These are phyloP conservation scores for Hemaris fuciformis DNA, from an alignment of 2,888 invertebrate genomes.

Conservation along the genomic window DNA sequence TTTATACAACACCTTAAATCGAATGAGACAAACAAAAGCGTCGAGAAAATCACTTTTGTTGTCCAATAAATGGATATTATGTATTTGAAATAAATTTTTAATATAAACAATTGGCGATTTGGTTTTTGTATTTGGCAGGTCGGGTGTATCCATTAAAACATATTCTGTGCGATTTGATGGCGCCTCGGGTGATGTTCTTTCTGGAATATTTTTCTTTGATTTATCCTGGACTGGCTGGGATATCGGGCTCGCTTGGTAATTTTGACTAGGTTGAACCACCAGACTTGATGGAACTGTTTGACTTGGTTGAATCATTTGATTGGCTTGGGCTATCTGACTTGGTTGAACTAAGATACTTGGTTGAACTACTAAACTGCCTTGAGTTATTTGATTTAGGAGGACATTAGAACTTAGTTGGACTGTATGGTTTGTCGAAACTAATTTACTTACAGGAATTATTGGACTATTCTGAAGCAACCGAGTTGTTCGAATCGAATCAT, in stretches of 20 bases:
- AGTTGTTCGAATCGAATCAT: background rate
- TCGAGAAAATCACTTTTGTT: conserved; percentile 27
- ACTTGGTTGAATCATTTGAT: background rate
- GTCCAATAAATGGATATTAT: conserved; percentile 50
- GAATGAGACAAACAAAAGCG: conserved; percentile 50
- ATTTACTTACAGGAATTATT: background rate
- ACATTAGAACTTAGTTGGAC: no score
- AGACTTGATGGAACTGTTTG: background rate
- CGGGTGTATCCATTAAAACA: conserved; percentile 52
- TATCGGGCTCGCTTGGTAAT: background rate
- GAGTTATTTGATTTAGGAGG: background rate
- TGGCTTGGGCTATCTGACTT: background rate
- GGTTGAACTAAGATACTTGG: background rate
- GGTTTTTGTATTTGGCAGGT: conserved; percentile 62
- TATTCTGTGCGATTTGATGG: conserved; percentile 22
- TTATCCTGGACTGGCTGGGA: background rate
- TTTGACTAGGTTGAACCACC: background rate
- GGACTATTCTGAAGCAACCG: background rate
- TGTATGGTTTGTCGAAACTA: no score
- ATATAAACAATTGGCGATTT: conserved; percentile 60
- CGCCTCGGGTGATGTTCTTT: conserved; percentile 5
- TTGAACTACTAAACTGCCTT: background rate
- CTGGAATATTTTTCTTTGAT: background rate
- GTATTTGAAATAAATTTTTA: conserved; percentile 47
- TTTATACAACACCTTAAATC: conserved; percentile 59